Percentiles rank a stretch among this genome's conserved stretches.
Conservation (phyloP, 2,888 invertebrate species). For the Agrochola macilenta region DNA sequence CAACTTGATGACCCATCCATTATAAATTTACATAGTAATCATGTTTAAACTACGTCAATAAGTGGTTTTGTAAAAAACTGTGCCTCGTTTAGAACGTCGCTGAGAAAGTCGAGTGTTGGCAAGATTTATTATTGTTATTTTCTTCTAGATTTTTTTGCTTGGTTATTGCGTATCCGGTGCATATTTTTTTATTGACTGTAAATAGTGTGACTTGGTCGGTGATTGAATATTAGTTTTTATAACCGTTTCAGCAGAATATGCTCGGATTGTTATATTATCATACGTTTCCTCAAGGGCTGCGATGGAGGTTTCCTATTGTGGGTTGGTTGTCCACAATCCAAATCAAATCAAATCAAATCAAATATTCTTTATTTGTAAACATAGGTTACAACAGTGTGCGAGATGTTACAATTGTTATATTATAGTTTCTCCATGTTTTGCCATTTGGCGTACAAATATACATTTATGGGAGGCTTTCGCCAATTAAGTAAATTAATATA, state of each 20-base stretch:
- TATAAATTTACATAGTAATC: constrained; percentile 84
- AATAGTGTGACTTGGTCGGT: neutral
- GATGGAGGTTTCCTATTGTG: neutral
- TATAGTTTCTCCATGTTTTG: no score
- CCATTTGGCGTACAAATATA: no score
- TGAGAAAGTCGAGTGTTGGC: constrained; percentile 59
- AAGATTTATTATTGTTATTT: constrained; percentile 58
- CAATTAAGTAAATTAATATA: no score
- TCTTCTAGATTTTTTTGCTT: constrained; percentile 33
- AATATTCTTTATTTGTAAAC: no score
- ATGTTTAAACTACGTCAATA: constrained; percentile 67
- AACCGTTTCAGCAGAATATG: neutral
- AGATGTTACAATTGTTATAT: no score
- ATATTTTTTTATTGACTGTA: constrained; percentile 21
- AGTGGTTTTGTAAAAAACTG: constrained; percentile 65
- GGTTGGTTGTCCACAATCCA: no score
- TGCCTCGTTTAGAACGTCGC: constrained; percentile 47
- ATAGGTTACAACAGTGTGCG: no score
- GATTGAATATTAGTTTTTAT: constrained; percentile 19
- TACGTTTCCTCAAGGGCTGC: neutral
- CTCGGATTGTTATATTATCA: neutral
- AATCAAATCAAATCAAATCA: no score
- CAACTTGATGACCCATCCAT: constrained; percentile 81
- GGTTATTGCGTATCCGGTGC: constrained; percentile 20
- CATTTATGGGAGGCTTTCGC: no score